Evolutionary conservation across 35 echinoderm and acorn worm species (phyloP).

Genomic region (Eucidaris tribuloides): DNA sequence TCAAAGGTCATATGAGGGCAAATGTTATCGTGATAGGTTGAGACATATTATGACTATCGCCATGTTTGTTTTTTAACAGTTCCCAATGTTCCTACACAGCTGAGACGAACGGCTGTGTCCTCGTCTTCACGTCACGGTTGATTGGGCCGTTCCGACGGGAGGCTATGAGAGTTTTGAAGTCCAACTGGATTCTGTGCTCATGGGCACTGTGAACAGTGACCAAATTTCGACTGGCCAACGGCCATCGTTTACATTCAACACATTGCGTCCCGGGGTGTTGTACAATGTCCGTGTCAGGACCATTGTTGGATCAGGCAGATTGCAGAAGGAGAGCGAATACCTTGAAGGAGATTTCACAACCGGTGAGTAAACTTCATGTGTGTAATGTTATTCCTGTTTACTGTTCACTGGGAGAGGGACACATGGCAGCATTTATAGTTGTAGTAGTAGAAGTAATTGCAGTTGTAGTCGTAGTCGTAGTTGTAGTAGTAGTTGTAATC

Average conservation of each 20-base stretch:
- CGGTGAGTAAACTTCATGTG: neutral
- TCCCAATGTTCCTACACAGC: neutral
- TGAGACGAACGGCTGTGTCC: neutral
- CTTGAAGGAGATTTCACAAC: neutral
- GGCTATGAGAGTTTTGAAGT: neutral
- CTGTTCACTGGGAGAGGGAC: too few relatives aligned
- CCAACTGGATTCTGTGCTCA: neutral
- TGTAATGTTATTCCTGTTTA: too few relatives aligned
- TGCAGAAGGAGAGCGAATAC: neutral
- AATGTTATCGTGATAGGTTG: too few relatives aligned
- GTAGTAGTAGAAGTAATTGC: too few relatives aligned
- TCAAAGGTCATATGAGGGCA: too few relatives aligned
- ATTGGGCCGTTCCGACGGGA: neutral
- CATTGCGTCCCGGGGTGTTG: neutral
- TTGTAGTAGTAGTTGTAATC: too few relatives aligned
- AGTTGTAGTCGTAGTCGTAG: too few relatives aligned
- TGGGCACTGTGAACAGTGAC: neutral
- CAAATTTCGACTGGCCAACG: neutral
- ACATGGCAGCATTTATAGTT: too few relatives aligned
- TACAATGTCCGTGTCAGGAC: constrained; percentile 21
- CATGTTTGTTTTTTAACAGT: neutral
- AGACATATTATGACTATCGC: too few relatives aligned
- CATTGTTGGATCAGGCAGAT: constrained; percentile 6
- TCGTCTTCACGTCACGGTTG: neutral
- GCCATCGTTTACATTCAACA: neutral